Percentiles rank a stretch among this genome's conserved stretches.
Evolutionary conservation across 1,140 invertebrate genomes (phyloP).

Genomic region (Microplitis demolitor): DNA sequence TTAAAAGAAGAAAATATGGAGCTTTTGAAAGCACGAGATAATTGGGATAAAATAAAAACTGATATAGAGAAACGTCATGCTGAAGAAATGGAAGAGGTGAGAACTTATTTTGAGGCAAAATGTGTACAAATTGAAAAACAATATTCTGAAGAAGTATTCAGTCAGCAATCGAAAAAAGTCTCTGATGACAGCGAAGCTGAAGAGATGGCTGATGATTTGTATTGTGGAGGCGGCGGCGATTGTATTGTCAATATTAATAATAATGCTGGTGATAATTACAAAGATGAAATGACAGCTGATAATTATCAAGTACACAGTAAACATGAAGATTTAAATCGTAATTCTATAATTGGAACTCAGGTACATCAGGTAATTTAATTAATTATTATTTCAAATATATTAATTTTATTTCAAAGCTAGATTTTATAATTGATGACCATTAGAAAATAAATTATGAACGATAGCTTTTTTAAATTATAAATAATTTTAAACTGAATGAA

Average conservation of each 20-base stretch:
- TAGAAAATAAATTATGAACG: no score
- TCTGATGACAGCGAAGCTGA: constrained; percentile 58
- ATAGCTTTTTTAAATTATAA: no score
- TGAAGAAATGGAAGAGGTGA: constrained; percentile 76
- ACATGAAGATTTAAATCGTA: background rate
- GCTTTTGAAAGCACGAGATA: constrained; percentile 35
- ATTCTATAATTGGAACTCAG: constrained; percentile 11
- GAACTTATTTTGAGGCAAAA: constrained; percentile 78
- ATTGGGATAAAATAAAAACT: constrained; percentile 56
- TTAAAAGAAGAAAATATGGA: constrained; percentile 31
- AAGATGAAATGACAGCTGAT: constrained; percentile 8
- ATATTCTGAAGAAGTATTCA: constrained; percentile 74
- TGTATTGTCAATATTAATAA: constrained; percentile 37
- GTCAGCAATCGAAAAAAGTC: constrained; percentile 69
- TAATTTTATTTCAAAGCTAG: no score
- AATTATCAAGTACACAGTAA: constrained; percentile 10
- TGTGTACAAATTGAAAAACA: constrained; percentile 77
- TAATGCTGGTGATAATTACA: constrained; percentile 28
- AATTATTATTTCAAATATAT: no score
- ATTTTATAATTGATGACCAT: no score
- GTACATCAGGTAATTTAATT: constrained; percentile 48
- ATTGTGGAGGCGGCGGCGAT: constrained; percentile 44
- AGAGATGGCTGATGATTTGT: constrained; percentile 54
- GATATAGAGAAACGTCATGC: constrained; percentile 69
- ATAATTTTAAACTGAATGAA: background rate